phyloP scores from a whole-genome alignment of 2,113 vertebrate genomes.

The Cyprinodon tularosa region DNA sequence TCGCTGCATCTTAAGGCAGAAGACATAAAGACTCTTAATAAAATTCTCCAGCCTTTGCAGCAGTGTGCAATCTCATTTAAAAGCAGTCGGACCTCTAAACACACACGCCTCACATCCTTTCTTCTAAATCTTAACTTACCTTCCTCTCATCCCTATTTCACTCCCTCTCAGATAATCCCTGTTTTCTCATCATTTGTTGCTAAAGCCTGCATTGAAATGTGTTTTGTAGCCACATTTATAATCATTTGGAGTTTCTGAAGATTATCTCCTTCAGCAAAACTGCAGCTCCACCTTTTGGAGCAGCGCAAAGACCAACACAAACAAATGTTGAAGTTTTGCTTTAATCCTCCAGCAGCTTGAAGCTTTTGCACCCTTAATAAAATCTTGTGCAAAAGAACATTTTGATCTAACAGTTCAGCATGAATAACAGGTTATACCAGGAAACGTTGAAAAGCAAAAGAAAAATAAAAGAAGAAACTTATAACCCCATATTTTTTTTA shows the following conservation, averaged over 20 bases:
- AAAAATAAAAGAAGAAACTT: neutral
- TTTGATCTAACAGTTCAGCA: neutral
- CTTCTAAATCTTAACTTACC: conserved; percentile 34
- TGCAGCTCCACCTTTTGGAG: neutral
- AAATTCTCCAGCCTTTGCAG: conserved; percentile 75
- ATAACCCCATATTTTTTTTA: neutral
- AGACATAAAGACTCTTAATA: conserved; percentile 82
- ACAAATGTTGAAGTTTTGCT: conserved; percentile 3
- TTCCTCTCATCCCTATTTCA: conserved; percentile 30
- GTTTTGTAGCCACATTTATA: conserved; percentile 9
- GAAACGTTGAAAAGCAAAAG: conserved; percentile 1
- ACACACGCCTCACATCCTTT: conserved; percentile 8
- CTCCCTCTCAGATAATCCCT: conserved; percentile 15
- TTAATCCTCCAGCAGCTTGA: neutral
- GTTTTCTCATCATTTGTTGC: conserved; percentile 39
- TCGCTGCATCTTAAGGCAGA: conserved; percentile 71
- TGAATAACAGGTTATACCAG: neutral
- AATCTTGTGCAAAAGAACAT: neutral
- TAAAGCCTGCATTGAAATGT: conserved; percentile 30
- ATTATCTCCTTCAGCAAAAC: neutral
- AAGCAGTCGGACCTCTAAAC: conserved; percentile 33
- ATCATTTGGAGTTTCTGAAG: neutral
- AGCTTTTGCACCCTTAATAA: neutral
- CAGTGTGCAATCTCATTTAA: conserved; percentile 71
- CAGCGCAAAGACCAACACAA: neutral